Percentiles rank a stretch among this genome's conserved stretches.
Evolutionary conservation across 2,888 invertebrate species (phyloP).

Genomic region (Rotaria macrura): DNA sequence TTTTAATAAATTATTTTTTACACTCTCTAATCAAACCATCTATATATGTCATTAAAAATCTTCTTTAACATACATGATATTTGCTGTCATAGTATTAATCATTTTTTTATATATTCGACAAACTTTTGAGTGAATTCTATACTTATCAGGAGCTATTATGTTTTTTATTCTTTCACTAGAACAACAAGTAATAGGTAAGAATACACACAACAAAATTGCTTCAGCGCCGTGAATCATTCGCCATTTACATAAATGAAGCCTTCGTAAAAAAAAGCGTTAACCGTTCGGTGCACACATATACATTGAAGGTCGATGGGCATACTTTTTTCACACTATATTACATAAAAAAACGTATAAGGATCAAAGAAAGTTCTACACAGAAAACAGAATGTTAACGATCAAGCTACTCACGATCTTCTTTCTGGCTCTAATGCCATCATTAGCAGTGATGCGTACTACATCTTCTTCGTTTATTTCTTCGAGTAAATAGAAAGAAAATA

Average conservation of each 20-base stretch:
- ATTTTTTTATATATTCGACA: no score
- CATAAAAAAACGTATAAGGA: not conserved
- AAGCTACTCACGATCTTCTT: not conserved
- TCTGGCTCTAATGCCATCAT: not conserved
- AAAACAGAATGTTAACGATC: not conserved
- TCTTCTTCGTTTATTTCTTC: not conserved
- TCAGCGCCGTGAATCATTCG: no score
- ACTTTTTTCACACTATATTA: not conserved
- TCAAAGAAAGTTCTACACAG: not conserved
- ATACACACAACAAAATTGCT: no score
- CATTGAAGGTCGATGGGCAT: not conserved
- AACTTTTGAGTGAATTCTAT: no score
- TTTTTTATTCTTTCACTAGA: no score
- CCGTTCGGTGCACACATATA: not conserved
- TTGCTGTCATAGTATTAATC: no score
- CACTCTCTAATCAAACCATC: no score
- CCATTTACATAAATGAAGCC: not conserved
- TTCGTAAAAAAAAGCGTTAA: not conserved
- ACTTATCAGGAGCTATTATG: no score
- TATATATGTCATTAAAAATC: no score
- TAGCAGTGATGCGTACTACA: not conserved
- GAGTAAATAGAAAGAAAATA: not conserved
- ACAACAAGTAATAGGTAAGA: no score
- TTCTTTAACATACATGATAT: no score
- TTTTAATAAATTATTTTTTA: no score